Percentiles rank a stretch among this genome's conserved stretches.
Conservation (phyloP, 2,113 vertebrate genomes). For the Lagenorhynchus albirostris region DNA sequence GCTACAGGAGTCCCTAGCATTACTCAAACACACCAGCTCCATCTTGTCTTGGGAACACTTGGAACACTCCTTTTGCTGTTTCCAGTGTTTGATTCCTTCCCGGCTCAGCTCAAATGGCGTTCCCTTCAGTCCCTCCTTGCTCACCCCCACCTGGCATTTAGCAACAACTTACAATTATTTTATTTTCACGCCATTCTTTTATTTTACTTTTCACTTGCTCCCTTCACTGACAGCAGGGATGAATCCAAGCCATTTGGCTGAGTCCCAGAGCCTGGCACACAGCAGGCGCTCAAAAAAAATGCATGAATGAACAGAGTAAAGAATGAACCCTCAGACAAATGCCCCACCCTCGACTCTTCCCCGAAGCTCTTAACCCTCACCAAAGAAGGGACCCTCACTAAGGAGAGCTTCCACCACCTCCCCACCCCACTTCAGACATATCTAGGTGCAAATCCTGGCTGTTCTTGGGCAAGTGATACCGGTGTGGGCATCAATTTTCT, state of each 20-base stretch:
- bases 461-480: background rate
- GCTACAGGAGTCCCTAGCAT: background rate
- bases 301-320: background rate
- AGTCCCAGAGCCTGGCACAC: background rate
- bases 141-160: background rate
- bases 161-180: background rate
- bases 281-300: background rate
- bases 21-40: background rate
- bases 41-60: background rate
- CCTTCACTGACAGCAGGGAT: background rate
- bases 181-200: background rate
- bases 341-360: background rate
- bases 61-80: background rate
- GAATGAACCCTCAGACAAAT: background rate
- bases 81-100: background rate
- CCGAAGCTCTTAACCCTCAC: too few relatives aligned
- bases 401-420: background rate
- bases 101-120: background rate
- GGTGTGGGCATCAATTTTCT: background rate
- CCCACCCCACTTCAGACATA: background rate
- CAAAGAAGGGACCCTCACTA: background rate
- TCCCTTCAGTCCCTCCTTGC: background rate
- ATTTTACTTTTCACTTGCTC: background rate
- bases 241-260: background rate
- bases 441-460: background rate